These are phyloP conservation scores for Cyprinodon diabolis DNA, from an alignment of 2,797 vertebrate species.

Conservation along the genomic window DNA sequence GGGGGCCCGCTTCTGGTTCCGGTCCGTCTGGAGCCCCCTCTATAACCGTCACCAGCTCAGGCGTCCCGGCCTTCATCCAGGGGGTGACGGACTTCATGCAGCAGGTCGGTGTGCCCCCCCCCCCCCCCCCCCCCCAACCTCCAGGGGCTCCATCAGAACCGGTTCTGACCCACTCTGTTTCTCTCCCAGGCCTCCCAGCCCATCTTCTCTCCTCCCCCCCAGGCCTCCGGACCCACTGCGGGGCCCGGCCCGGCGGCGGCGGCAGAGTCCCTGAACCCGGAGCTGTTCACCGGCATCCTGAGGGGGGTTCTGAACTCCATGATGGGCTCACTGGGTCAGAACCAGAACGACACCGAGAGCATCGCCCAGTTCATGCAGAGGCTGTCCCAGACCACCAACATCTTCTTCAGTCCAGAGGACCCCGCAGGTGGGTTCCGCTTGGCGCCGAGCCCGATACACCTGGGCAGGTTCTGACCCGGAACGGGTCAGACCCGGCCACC, in stretches of 20 bases:
- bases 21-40: conserved; percentile 76
- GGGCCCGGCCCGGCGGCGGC: conserved; percentile 35
- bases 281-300: conserved; percentile 91
- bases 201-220: conserved; percentile 62
- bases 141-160: neutral
- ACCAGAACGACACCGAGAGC: conserved; percentile 89
- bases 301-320: conserved; percentile 90
- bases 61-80: conserved; percentile 89
- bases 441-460: too few species aligned
- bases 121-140: too few species aligned
- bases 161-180: neutral
- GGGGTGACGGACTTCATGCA: conserved; percentile 90
- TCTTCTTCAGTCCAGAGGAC: conserved; percentile 90
- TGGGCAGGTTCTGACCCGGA: too few species aligned
- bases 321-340: conserved; percentile 88
- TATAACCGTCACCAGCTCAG: conserved; percentile 88
- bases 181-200: conserved; percentile 73
- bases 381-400: conserved; percentile 89
- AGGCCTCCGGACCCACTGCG: conserved; percentile 35
- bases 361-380: conserved; percentile 93
- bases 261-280: conserved; percentile 84
- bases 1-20: conserved; percentile 39
- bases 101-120: conserved; percentile 72
- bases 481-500: neutral
- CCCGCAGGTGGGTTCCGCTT: conserved; percentile 50